A percentile compares a stretch with the other conserved stretches of the same genome.
These are phyloP conservation scores for Atherinosoma microstoma DNA, from an alignment of 2,797 vertebrate genomes.

Conservation along the genomic window DNA sequence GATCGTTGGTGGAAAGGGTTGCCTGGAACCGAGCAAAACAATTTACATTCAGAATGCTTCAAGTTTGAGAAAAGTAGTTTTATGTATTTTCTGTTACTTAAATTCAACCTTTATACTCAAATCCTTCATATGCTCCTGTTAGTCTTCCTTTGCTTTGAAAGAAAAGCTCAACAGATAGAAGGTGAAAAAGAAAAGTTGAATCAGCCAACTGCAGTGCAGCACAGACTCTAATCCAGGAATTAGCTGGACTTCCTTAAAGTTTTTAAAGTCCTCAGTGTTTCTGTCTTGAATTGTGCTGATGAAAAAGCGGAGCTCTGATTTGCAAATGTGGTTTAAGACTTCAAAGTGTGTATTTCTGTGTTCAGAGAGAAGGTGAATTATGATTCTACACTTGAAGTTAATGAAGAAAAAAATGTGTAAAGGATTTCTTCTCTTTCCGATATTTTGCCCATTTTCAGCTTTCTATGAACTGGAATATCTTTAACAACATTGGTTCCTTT, in stretches of 20 bases:
- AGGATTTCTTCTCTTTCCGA: conserved; percentile 9
- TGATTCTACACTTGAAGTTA: conserved; percentile 33
- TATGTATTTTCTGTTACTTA: too few relatives aligned
- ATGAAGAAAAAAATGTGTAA: conserved; percentile 19
- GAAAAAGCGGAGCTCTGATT: conserved; percentile 46
- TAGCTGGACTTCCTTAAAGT: conserved; percentile 33
- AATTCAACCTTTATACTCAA: background rate
- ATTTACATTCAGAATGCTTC: background rate
- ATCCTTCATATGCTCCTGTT: too few relatives aligned
- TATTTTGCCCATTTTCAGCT: conserved; percentile 14
- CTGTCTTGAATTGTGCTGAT: conserved; percentile 28
- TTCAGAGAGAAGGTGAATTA: conserved; percentile 49
- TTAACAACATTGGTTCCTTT: conserved; percentile 26
- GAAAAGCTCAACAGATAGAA: background rate
- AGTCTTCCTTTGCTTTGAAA: background rate
- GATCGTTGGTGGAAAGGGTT: too few relatives aligned
- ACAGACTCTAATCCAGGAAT: conserved; percentile 10
- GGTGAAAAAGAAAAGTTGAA: conserved; percentile 5
- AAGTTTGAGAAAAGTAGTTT: too few relatives aligned
- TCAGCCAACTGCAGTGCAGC: background rate
- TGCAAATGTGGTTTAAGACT: conserved; percentile 58
- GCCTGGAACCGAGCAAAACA: conserved; percentile 16
- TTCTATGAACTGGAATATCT: background rate
- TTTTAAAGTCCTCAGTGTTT: conserved; percentile 26
- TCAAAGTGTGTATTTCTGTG: conserved; percentile 58